Conservation (phyloP, 23 tunicate species). For the Botrylloides violaceus region DNA sequence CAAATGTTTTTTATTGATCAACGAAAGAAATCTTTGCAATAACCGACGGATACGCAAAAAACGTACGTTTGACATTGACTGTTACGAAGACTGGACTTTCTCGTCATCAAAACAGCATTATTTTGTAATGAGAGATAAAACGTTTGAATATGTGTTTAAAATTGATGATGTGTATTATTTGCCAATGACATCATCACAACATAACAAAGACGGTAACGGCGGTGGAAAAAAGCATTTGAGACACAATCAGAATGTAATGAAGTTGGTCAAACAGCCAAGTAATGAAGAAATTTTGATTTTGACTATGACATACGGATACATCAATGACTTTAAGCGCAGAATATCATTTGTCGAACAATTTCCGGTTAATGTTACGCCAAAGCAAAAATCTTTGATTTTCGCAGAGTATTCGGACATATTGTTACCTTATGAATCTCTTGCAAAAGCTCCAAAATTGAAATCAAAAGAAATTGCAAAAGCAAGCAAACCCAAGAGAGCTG, state of each 20-base stretch:
- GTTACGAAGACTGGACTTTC: too few relatives aligned
- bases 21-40: too few relatives aligned
- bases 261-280: neutral
- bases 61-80: too few relatives aligned
- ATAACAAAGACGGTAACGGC: too few relatives aligned
- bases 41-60: too few relatives aligned
- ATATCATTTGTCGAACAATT: slow-evolving; percentile 6
- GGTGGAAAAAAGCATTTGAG: too few relatives aligned
- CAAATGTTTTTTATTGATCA: too few relatives aligned
- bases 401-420: neutral
- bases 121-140: neutral
- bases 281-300: neutral
- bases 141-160: neutral
- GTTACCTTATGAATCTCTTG: neutral
- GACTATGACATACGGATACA: neutral
- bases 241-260: too few relatives aligned
- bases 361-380: neutral
- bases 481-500: too few relatives aligned
- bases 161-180: neutral
- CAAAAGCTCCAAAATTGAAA: neutral
- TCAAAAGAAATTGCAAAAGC: neutral
- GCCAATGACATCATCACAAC: neutral
- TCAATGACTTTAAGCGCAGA: neutral
- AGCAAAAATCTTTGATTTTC: neutral
- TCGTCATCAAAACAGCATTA: slow-evolving; percentile 2